phyloP scores from a whole-genome alignment of 2,797 vertebrate genomes.

The Pseudomugil tenellus region DNA sequence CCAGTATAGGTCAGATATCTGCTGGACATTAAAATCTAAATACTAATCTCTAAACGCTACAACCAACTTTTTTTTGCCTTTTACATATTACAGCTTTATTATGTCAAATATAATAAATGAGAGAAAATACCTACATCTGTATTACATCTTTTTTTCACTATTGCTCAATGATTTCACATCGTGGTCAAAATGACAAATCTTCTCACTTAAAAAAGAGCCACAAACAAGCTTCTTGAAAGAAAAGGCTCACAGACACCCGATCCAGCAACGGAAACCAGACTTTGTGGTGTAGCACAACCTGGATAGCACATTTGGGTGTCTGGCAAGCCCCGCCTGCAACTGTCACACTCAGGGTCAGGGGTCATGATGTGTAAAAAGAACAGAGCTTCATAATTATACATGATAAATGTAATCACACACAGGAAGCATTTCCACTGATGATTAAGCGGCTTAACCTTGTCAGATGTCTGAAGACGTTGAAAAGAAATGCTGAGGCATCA shows the following conservation, averaged over 20 bases:
- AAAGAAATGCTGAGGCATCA: slow-evolving; percentile 19
- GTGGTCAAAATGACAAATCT: background rate
- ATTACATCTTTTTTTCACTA: background rate
- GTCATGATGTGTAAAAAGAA: slow-evolving; percentile 71
- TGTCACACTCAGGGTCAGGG: slow-evolving; percentile 72
- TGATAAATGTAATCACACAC: slow-evolving; percentile 79
- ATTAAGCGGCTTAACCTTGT: slow-evolving; percentile 79
- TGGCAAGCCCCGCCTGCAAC: slow-evolving; percentile 66
- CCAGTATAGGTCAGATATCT: background rate
- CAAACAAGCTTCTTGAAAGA: slow-evolving; percentile 19
- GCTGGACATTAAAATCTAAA: background rate
- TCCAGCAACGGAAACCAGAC: slow-evolving; percentile 52
- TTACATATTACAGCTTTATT: background rate
- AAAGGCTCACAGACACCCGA: slow-evolving; percentile 18
- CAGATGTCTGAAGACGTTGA: slow-evolving; percentile 50
- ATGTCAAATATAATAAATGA: slow-evolving; percentile 3
- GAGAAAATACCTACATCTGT: background rate
- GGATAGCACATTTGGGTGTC: slow-evolving; percentile 61
- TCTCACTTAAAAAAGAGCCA: slow-evolving; percentile 2
- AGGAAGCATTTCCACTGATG: slow-evolving; percentile 71
- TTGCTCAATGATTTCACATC: slow-evolving; percentile 8
- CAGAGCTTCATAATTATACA: slow-evolving; percentile 81
- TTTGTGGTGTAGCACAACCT: slow-evolving; percentile 40
- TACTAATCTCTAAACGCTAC: background rate
- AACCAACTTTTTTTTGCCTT: background rate